These are phyloP conservation scores for Polydrusus tereticollis DNA, from an alignment of 2,888 invertebrate genomes.

Conservation along the genomic window DNA sequence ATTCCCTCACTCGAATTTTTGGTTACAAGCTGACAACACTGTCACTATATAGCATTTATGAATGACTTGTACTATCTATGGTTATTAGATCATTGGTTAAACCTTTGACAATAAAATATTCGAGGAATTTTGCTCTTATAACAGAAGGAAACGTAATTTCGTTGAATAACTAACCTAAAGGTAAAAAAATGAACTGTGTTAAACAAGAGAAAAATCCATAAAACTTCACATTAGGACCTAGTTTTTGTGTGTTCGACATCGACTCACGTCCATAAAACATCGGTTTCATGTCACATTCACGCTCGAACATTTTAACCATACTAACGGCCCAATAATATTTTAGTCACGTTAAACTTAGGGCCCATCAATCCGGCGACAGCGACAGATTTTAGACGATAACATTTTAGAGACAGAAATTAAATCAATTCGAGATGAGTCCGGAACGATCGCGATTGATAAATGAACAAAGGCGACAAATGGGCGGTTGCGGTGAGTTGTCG, in stretches of 20 bases:
- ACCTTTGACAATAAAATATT: no score
- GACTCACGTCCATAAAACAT: neutral
- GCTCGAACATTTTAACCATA: conserved; percentile 9
- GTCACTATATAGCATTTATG: no score
- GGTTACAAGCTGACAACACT: no score
- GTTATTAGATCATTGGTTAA: no score
- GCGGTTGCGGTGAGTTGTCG: neutral
- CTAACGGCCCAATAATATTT: conserved; percentile 14
- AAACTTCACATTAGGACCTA: neutral
- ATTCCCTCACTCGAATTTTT: no score
- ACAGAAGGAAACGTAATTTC: no score
- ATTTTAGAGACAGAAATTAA: conserved; percentile 10
- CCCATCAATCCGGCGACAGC: neutral
- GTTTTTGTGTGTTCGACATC: neutral
- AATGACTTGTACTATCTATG: no score
- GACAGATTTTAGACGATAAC: conserved; percentile 9
- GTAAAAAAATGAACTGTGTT: no score
- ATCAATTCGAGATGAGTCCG: neutral
- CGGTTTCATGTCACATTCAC: neutral
- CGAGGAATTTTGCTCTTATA: no score
- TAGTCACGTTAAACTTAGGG: neutral
- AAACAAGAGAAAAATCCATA: no score
- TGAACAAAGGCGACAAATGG: neutral
- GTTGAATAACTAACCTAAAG: no score
- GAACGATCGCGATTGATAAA: neutral